A percentile compares a stretch with the other conserved stretches of the same genome.
Evolutionary conservation across 2,888 invertebrate genomes (phyloP).

Genomic region (Gibbula magus): DNA sequence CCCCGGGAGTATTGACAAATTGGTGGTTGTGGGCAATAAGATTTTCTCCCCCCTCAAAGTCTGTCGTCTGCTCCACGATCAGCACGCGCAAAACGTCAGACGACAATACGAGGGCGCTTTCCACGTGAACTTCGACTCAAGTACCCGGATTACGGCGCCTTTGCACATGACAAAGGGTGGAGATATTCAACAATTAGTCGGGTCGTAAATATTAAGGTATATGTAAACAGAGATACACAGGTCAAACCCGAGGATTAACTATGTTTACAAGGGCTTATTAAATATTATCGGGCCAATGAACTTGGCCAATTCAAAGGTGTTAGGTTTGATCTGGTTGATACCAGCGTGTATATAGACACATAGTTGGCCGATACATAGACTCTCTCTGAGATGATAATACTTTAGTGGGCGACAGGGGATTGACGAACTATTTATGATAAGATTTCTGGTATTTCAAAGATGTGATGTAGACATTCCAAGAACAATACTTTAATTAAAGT

Average conservation of each 20-base stretch:
- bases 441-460: too few relatives aligned
- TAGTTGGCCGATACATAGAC: too few relatives aligned
- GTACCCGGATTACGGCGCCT: not conserved
- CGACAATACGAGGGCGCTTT: not conserved
- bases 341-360: too few relatives aligned
- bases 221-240: not conserved
- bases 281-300: not conserved
- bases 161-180: not conserved
- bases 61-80: not conserved
- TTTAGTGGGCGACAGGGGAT: too few relatives aligned
- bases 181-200: not conserved
- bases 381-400: too few relatives aligned
- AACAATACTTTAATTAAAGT: too few relatives aligned
- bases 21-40: not conserved
- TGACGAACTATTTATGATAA: too few relatives aligned
- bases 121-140: not conserved
- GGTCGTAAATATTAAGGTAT: not conserved
- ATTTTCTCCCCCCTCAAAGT: not conserved
- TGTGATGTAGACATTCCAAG: too few relatives aligned
- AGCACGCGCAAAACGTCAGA: conserved; percentile 1
- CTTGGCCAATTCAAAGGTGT: not conserved
- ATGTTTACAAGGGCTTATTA: not conserved
- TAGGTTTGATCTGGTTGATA: too few relatives aligned
- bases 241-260: not conserved
- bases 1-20: not conserved